phyloP scores from a whole-genome alignment of 2,888 invertebrate genomes.

The Petrolisthes manimaculis region DNA sequence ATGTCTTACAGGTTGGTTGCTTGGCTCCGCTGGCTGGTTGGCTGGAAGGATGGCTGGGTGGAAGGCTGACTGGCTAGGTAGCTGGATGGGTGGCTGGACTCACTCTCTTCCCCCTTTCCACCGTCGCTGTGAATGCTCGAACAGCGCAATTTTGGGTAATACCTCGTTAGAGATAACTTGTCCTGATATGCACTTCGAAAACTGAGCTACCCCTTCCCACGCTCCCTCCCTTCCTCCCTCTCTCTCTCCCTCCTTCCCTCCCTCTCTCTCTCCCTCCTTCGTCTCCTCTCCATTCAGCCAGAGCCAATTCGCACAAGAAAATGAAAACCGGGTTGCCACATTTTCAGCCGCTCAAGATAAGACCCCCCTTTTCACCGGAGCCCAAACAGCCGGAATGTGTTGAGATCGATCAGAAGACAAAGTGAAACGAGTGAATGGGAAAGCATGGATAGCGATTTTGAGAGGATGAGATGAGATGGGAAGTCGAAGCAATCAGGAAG shows the following conservation, averaged over 20 bases:
- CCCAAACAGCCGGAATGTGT: too few species aligned
- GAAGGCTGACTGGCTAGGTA: too few species aligned
- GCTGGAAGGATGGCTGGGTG: too few species aligned
- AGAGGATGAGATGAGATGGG: neutral
- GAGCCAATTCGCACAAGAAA: too few species aligned
- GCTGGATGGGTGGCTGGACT: too few species aligned
- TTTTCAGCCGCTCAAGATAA: too few species aligned
- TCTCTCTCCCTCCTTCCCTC: neutral
- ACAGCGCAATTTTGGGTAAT: constrained; percentile 61
- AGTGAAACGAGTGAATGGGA: neutral
- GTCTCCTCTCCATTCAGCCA: neutral
- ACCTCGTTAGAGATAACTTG: constrained; percentile 60
- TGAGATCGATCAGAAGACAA: too few species aligned
- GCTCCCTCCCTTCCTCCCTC: constrained; percentile 9
- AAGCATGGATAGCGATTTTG: neutral
- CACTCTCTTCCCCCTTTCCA: neutral
- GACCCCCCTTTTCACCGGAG: too few species aligned
- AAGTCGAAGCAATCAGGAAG: constrained; percentile 37
- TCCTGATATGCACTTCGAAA: constrained; percentile 59
- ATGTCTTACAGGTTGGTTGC: too few species aligned
- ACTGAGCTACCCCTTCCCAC: constrained; percentile 34
- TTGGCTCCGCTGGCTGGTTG: too few species aligned
- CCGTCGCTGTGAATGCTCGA: constrained; percentile 53
- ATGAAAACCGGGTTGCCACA: too few species aligned
- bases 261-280: neutral